Evolutionary conservation across 2,113 vertebrate species (phyloP).

Genomic region (Cyprinus carpio): DNA sequence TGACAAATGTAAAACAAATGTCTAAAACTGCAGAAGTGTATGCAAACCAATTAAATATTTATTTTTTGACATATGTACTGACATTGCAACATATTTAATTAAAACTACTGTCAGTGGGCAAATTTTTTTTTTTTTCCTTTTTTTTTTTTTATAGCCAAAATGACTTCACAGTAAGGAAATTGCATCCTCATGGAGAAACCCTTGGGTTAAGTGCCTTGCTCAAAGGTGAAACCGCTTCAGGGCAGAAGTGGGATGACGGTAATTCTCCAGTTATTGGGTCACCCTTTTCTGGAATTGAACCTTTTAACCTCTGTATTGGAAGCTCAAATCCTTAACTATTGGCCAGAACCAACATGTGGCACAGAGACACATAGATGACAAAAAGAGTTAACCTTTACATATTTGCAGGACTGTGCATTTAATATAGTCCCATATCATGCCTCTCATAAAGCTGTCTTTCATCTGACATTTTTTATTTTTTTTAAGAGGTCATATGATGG

Average conservation of each 20-base stretch:
- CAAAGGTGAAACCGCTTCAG: background rate
- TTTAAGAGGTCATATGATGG: no score
- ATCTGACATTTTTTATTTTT: background rate
- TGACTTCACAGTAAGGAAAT: background rate
- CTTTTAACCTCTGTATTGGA: background rate
- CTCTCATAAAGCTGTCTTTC: background rate
- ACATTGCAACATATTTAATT: background rate
- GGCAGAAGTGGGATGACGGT: slow-evolving; percentile 14
- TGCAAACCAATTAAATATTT: background rate
- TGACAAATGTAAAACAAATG: background rate
- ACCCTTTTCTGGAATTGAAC: slow-evolving; percentile 24
- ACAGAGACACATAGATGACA: background rate
- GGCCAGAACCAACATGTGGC: background rate
- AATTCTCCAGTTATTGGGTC: slow-evolving; percentile 34
- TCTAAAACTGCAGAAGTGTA: background rate
- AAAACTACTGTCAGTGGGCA: background rate
- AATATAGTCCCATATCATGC: background rate
- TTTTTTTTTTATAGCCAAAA: background rate
- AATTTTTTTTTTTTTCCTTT: background rate
- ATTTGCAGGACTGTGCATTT: background rate
- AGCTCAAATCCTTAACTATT: background rate
- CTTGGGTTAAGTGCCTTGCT: slow-evolving; percentile 10
- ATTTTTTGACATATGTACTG: background rate
- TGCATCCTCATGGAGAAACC: slow-evolving; percentile 5
- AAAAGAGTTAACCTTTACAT: background rate